These are phyloP conservation scores for Hyperoplus lanceolatus DNA, from an alignment of 2,797 vertebrate genomes.

Conservation along the genomic window DNA sequence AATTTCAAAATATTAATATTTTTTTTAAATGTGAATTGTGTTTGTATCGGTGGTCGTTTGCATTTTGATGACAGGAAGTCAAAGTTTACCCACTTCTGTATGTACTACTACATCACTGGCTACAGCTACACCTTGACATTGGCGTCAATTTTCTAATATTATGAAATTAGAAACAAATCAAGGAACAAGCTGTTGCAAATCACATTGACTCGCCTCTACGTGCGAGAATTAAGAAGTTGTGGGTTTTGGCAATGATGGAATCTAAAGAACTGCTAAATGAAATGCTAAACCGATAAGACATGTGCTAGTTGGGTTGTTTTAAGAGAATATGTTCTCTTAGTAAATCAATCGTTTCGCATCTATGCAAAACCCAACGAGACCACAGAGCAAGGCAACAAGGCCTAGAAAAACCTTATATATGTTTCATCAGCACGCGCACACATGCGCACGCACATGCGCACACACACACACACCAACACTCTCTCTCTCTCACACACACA, in stretches of 20 bases:
- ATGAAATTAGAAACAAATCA: slow-evolving; percentile 32
- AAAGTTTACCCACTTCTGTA: slow-evolving; percentile 37
- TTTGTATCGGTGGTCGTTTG: slow-evolving; percentile 66
- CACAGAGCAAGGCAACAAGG: slow-evolving; percentile 56
- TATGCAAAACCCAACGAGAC: slow-evolving; percentile 78
- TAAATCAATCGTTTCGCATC: slow-evolving; percentile 76
- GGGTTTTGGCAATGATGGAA: not conserved
- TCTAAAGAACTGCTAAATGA: slow-evolving; percentile 13
- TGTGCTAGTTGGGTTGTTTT: slow-evolving; percentile 51
- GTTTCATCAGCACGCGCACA: slow-evolving; percentile 48
- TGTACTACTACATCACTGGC: slow-evolving; percentile 59
- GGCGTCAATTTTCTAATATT: slow-evolving; percentile 26
- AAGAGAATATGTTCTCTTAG: slow-evolving; percentile 46
- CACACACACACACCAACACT: slow-evolving; percentile 33
- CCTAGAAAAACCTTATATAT: slow-evolving; percentile 59
- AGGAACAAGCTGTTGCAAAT: slow-evolving; percentile 28
- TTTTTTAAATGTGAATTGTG: slow-evolving; percentile 57
- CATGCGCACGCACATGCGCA: slow-evolving; percentile 46
- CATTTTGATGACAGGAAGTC: slow-evolving; percentile 54
- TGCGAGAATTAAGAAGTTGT: slow-evolving; percentile 24
- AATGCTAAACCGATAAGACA: slow-evolving; percentile 30
- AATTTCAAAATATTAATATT: slow-evolving; percentile 38
- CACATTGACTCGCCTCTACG: slow-evolving; percentile 15
- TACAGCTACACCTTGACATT: slow-evolving; percentile 40
- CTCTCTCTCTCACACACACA: slow-evolving; percentile 26